A percentile compares a stretch with the other conserved stretches of the same genome.
Conservation (phyloP, 1,140 invertebrate species). For the Araneus ventricosus region DNA sequence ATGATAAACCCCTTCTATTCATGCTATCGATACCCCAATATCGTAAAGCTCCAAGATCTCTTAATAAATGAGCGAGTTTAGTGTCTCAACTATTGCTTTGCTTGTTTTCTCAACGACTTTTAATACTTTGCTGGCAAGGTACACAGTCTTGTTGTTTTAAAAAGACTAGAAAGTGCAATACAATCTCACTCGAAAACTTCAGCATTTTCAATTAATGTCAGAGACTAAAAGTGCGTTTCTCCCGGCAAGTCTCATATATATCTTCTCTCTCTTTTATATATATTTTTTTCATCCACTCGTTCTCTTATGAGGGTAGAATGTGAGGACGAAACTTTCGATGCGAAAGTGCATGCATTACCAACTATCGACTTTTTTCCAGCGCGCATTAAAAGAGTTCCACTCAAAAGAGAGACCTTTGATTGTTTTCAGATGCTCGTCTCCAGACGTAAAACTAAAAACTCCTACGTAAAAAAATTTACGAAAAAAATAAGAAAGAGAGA, state of each 20-base stretch:
- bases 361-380: neutral
- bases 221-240: neutral
- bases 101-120: too few species aligned
- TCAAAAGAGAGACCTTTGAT: neutral
- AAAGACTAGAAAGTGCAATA: neutral
- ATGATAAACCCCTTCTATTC: too few species aligned
- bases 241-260: too few species aligned
- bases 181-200: neutral
- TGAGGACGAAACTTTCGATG: neutral
- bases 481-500: neutral
- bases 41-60: too few species aligned
- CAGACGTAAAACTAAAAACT: neutral
- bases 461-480: neutral
- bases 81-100: too few species aligned
- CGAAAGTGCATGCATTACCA: conserved; percentile 5
- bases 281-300: neutral
- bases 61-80: too few species aligned
- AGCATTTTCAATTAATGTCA: neutral
- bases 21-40: too few species aligned
- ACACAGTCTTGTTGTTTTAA: neutral
- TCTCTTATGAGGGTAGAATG: neutral
- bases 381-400: neutral
- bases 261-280: too few species aligned
- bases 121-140: neutral
- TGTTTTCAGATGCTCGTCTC: neutral